phyloP scores from a whole-genome alignment of 2,113 vertebrate genomes.

The Cyprinodon tularosa region DNA sequence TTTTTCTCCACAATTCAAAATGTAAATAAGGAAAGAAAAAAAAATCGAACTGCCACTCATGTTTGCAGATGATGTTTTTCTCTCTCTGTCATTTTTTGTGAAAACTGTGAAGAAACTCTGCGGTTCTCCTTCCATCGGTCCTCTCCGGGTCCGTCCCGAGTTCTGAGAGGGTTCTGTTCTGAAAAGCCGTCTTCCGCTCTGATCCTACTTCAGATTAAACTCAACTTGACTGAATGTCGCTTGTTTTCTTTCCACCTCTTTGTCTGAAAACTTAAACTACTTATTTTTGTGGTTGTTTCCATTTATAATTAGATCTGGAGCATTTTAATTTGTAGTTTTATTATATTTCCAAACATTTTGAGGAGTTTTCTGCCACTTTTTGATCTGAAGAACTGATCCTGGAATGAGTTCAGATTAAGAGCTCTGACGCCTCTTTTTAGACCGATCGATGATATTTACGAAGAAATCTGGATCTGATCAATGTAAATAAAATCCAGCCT shows the following conservation, averaged over 20 bases:
- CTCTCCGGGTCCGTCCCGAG: slow-evolving; percentile 6
- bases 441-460: too few relatives aligned
- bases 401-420: too few relatives aligned
- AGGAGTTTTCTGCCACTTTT: background rate
- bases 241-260: background rate
- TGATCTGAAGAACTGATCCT: too few relatives aligned
- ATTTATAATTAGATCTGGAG: background rate
- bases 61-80: slow-evolving; percentile 57
- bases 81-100: slow-evolving; percentile 30
- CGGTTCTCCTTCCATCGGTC: slow-evolving; percentile 1
- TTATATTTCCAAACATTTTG: background rate
- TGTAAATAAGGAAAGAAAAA: slow-evolving; percentile 71
- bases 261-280: background rate
- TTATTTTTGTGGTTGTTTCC: background rate
- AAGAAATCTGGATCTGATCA: too few relatives aligned
- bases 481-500: too few relatives aligned
- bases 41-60: slow-evolving; percentile 28
- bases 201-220: background rate
- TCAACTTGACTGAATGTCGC: background rate
- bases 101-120: slow-evolving; percentile 24
- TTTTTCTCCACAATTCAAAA: slow-evolving; percentile 62
- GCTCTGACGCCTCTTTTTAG: too few relatives aligned
- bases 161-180: slow-evolving; percentile 32
- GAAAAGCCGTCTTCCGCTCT: slow-evolving; percentile 4
- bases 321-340: background rate